Evolutionary conservation across 2,113 vertebrate species (phyloP), one percentile per base, ranked within the genome.

Genomic region (Podarcis raffonei): DNA sequence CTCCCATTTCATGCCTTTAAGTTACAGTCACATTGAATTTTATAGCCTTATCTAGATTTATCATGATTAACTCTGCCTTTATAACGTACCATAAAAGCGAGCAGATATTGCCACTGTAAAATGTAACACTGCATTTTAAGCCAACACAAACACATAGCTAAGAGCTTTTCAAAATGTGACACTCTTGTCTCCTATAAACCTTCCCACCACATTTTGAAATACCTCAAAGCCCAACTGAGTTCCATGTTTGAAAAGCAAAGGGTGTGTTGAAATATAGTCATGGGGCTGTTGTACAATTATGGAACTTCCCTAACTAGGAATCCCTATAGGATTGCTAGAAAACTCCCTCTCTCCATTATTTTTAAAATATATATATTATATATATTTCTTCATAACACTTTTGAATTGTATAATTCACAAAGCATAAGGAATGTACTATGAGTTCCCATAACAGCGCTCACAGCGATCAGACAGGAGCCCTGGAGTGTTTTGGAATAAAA

Each of bases 1-100:
- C 78, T 74, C 83, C 76, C 3, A 75, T 30, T 92, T 88, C 77
- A 68, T 32, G 87, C 89, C 65, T 90, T 92, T 92, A 75, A 86
- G 85, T 94, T 87, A 94, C 75, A 87, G 39, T 92, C 92, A 91
- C 87, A 81, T 88, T 95, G 83, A 42, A 83, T 91, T 93, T 95
- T 91, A 94, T 48, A 85, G 81, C 74, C 83, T 91, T 94, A 90
- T 93, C 94, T 93, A 94, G 89, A 94, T 95, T 95, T 94, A 94
- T 93, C 83, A 90, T 86, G 93, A 89, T 89, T 82, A 92, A 91
- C 93, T 93, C 88, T 85, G 37, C 91, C 89, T 94, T 94, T 94
- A 92, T 78, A 48, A 91, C 66, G 81, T 79, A 90, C 48, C 20
- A 1, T 94, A 94, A 95, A 95, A 84, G 23, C 6, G 42, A 94